Evolutionary conservation across 2,797 vertebrate genomes (phyloP), one percentile per base, ranked within the genome.

Genomic region (Phataginus tetradactyla): DNA sequence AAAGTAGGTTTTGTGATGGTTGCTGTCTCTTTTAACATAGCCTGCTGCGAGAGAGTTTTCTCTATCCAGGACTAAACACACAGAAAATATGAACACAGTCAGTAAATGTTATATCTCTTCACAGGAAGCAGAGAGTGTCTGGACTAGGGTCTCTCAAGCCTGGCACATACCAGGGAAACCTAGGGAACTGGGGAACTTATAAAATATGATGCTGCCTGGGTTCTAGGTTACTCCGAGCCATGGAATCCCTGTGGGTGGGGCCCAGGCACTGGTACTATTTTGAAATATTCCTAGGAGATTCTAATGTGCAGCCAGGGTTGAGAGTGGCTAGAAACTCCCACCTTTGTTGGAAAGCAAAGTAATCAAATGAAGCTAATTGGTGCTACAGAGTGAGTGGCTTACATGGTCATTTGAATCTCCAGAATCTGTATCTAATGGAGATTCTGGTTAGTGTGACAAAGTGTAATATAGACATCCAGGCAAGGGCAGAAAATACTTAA

Each of bases 31-130:
- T 20, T 87, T 63, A 75, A 18, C 45, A 90, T 78, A 86, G 34
- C 13, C 59, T 51, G 1, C 51, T 95, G 2, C 8, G 45, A 61
- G 21, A 34, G 23, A 57, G 13, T 53, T 93, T 96, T 84, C 86
- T 86, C 45, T 77, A 9, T 71, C n/a, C 7, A 86, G 57, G 53
- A 1, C 29, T 79, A 18, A 79, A 53, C 74, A 29, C n/a, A 49
- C 25, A 78, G 32, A 74, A 75, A 71, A 79, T 74, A 63, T 2
- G 20, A 32, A 81, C 32, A 20, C 53, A 18, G 20, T 63, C 49
- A 78, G 74, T 64, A 45, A 90, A 68, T 55, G 53, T 83, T 87
- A 45, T 77, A 90, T 91, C 86, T 97, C 29, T 57, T 81, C 29
- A 42, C 11, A 84, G 18, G 25, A 87, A n/a, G 53, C 23, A 75